phyloP scores from a whole-genome alignment of 1,140 invertebrate species.

The Papilio glaucus region DNA sequence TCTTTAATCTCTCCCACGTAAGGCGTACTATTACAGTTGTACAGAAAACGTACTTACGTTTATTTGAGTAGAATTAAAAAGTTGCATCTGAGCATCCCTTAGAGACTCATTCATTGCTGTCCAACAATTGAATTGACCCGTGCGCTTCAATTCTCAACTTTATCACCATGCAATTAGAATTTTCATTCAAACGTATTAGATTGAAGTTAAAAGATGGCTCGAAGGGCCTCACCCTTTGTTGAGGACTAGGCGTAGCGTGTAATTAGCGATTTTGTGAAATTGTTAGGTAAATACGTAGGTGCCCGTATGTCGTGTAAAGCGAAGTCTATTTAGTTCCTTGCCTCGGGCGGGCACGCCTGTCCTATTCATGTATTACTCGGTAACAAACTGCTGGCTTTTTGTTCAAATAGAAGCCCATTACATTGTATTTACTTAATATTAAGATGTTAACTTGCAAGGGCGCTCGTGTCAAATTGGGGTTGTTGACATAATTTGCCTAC shows the following conservation, averaged over 20 bases:
- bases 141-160: constrained; percentile 42
- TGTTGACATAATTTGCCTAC: neutral
- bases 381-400: constrained; percentile 24
- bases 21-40: constrained; percentile 45
- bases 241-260: constrained; percentile 72
- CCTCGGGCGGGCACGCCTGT: constrained; percentile 32
- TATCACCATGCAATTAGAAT: constrained; percentile 42
- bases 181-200: constrained; percentile 18
- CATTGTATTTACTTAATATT: constrained; percentile 32
- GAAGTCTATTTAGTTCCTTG: constrained; percentile 50
- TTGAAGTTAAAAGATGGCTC: constrained; percentile 30
- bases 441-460: neutral
- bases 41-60: constrained; percentile 37
- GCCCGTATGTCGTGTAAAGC: constrained; percentile 50
- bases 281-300: constrained; percentile 71
- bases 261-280: constrained; percentile 81
- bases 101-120: constrained; percentile 71
- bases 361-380: constrained; percentile 15
- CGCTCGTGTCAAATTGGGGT: neutral
- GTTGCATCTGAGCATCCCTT: constrained; percentile 81
- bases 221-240: constrained; percentile 69
- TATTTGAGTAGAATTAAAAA: constrained; percentile 44
- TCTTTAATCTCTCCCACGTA: constrained; percentile 39
- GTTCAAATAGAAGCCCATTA: constrained; percentile 2
- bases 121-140: constrained; percentile 45